phyloP scores from a whole-genome alignment of 2,797 vertebrate genomes.

The Adelosebastes latens region DNA sequence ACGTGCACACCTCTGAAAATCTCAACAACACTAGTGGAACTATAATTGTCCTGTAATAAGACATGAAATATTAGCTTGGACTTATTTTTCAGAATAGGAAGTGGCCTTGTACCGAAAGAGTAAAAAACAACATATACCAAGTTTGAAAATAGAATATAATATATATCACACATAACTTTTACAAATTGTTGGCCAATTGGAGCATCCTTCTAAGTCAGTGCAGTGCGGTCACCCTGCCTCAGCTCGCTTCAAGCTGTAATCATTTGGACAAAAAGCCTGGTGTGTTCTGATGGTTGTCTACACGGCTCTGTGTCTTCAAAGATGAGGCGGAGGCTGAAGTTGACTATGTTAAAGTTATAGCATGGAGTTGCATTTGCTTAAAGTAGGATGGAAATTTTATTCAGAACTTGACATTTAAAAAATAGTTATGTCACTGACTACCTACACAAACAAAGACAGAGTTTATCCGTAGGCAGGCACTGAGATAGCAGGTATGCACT shows the following conservation, averaged over 20 bases:
- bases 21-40: background rate
- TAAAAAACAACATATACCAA: background rate
- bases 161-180: background rate
- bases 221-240: background rate
- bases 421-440: background rate
- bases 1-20: background rate
- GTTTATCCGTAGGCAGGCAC: background rate
- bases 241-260: background rate
- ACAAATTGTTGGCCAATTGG: background rate
- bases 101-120: accelerated
- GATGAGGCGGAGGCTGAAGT: background rate
- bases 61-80: background rate
- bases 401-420: slow-evolving; percentile 27
- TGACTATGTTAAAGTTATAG: background rate
- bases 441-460: background rate
- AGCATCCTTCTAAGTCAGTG: background rate
- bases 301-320: background rate
- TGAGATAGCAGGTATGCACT: background rate
- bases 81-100: background rate
- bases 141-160: background rate
- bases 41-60: background rate
- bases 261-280: background rate
- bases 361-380: background rate
- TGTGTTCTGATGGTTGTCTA: background rate
- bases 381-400: background rate